Conservation (phyloP, 2,888 invertebrate genomes). For the Drepanosiphum platanoidis region DNA sequence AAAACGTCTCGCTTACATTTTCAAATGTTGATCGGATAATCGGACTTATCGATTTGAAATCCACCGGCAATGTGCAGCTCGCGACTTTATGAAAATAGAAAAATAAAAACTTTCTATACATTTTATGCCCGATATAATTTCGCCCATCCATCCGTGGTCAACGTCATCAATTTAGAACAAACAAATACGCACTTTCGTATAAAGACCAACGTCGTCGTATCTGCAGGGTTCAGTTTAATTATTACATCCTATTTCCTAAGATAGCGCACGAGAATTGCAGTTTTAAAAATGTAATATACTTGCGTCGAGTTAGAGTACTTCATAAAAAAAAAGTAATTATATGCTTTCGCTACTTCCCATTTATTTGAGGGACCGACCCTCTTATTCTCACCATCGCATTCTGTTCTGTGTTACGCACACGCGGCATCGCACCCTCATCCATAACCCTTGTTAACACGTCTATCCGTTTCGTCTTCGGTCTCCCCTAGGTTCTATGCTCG, state of each 20-base stretch:
- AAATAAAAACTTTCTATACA: too few species aligned
- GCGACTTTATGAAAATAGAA: too few species aligned
- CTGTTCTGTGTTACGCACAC: conserved; percentile 41
- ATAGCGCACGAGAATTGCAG: neutral
- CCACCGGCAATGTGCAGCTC: too few species aligned
- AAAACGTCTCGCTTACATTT: too few species aligned
- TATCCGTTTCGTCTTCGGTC: conserved; percentile 44
- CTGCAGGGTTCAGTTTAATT: conserved; percentile 3
- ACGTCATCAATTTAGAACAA: neutral
- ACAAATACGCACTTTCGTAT: neutral
- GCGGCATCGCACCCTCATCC: conserved; percentile 2
- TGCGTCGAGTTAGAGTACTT: conserved; percentile 30
- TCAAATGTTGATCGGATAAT: too few species aligned
- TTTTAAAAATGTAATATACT: conserved; percentile 28
- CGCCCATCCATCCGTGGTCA: too few species aligned
- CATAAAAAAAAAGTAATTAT: conserved; percentile 58
- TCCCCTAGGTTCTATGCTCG: conserved; percentile 13
- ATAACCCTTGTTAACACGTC: conserved; percentile 55
- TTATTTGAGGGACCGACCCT: conserved; percentile 56
- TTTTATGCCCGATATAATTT: too few species aligned
- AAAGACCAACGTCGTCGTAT: neutral
- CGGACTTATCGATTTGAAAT: too few species aligned
- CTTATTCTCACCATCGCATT: conserved; percentile 37
- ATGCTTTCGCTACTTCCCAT: conserved; percentile 48
- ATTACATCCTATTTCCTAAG: neutral